Conservation (phyloP, 2,888 invertebrate genomes). For the Chalcosyrphus nemorum region DNA sequence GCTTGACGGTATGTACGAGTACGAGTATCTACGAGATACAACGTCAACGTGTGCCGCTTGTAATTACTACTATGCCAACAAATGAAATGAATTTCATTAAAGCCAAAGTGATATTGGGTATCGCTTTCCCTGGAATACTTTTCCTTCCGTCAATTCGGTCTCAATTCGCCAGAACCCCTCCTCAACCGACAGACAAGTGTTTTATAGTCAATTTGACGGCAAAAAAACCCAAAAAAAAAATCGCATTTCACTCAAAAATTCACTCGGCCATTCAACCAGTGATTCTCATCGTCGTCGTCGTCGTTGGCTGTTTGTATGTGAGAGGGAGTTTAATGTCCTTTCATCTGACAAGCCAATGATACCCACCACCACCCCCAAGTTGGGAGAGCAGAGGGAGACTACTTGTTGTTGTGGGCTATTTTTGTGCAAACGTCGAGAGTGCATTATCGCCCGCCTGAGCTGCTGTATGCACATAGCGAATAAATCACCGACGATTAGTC, state of each 20-base stretch:
- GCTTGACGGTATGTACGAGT: no score
- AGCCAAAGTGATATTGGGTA: constrained; percentile 31
- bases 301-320: not conserved
- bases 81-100: constrained; percentile 61
- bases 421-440: constrained; percentile 52
- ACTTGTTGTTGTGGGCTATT: constrained; percentile 64
- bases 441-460: constrained; percentile 57
- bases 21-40: not conserved
- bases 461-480: constrained; percentile 54
- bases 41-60: not conserved
- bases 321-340: constrained; percentile 69
- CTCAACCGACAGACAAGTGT: constrained; percentile 17
- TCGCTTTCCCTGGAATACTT: constrained; percentile 58
- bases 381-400: not conserved
- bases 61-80: constrained; percentile 53
- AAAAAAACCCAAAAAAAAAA: constrained; percentile 59
- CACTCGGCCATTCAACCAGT: constrained; percentile 65
- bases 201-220: constrained; percentile 56
- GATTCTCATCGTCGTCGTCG: not conserved
- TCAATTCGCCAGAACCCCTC: not conserved
- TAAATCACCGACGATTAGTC: constrained; percentile 69
- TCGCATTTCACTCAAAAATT: constrained; percentile 37
- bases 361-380: constrained; percentile 5
- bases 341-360: constrained; percentile 26
- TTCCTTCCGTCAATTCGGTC: constrained; percentile 25